These are phyloP conservation scores for Dendrophyllia cribrosa DNA, from an alignment of 64 coral and sea anemone species.

Conservation along the genomic window DNA sequence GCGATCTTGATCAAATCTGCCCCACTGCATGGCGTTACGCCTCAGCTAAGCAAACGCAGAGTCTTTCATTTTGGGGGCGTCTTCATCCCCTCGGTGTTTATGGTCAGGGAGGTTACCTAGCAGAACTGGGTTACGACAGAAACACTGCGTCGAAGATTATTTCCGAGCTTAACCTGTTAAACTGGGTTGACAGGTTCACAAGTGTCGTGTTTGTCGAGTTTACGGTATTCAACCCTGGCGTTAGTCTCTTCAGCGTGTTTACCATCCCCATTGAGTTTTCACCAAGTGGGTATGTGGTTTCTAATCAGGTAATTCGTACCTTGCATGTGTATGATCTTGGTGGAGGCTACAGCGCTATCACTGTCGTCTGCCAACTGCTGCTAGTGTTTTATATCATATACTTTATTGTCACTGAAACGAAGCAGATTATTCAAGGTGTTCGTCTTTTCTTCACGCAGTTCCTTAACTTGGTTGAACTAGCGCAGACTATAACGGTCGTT, in stretches of 20 bases:
- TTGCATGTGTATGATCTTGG: constrained; percentile 39
- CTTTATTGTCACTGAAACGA: constrained; percentile 12
- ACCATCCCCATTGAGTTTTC: constrained; percentile 33
- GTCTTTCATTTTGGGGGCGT: constrained; percentile 6
- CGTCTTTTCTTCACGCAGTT: constrained; percentile 5
- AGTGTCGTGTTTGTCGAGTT: constrained; percentile 39
- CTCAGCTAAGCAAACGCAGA: constrained; percentile 2
- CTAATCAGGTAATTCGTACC: constrained; percentile 17
- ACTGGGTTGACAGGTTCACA: constrained; percentile 42
- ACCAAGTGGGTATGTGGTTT: constrained; percentile 26
- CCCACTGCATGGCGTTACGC: constrained; percentile 22
- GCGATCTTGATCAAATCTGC: not conserved
- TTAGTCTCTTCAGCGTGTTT: constrained; percentile 31
- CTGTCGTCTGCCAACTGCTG: constrained; percentile 36
- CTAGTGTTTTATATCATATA: constrained; percentile 42
- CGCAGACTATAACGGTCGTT: constrained; percentile 14
- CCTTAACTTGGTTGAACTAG: constrained; percentile 46
- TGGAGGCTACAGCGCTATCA: constrained; percentile 15
- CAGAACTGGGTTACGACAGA: constrained; percentile 11
- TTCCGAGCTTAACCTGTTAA: not conserved
- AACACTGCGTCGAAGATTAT: constrained; percentile 8
- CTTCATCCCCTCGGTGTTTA: not conserved
- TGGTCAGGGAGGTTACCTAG: constrained; percentile 38
- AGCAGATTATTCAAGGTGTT: not conserved
- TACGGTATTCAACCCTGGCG: constrained; percentile 21